phyloP scores from a whole-genome alignment of 2,113 vertebrate species.

The Sisor rabdophorus region DNA sequence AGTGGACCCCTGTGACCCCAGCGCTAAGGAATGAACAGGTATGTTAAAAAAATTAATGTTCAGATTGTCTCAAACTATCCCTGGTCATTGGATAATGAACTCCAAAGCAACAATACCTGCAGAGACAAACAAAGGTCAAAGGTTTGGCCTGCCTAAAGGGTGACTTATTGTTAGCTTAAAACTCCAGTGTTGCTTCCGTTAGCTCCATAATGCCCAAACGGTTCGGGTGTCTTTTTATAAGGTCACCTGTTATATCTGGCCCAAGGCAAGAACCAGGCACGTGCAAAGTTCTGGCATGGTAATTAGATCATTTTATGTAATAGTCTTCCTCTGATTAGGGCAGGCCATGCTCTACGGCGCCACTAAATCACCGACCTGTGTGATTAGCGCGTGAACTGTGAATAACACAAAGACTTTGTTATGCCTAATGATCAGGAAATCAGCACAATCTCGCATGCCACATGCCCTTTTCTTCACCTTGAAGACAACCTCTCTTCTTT shows the following conservation, averaged over 20 bases:
- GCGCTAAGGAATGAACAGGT: too few relatives aligned
- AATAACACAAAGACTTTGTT: conserved; percentile 22
- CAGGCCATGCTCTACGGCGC: not conserved
- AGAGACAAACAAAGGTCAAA: not conserved
- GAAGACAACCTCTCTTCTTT: not conserved
- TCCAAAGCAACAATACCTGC: conserved; percentile 26
- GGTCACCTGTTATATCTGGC: not conserved
- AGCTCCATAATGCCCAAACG: not conserved
- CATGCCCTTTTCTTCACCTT: conserved; percentile 18
- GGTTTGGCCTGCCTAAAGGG: not conserved
- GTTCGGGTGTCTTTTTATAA: not conserved
- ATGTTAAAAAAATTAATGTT: conserved; percentile 9
- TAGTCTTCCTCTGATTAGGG: conserved; percentile 21
- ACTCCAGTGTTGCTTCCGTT: not conserved
- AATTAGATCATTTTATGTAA: conserved; percentile 18
- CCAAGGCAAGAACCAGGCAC: not conserved
- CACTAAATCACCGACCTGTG: conserved; percentile 24
- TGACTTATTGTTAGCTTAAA: not conserved
- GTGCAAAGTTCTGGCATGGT: conserved; percentile 5
- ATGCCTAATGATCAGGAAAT: conserved; percentile 30
- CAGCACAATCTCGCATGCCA: not conserved
- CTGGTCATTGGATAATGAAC: conserved; percentile 1
- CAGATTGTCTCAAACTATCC: conserved; percentile 20
- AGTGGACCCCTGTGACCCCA: too few relatives aligned
- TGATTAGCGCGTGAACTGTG: conserved; percentile 21